Conservation (phyloP, 2,797 vertebrate genomes). For the Chromobotia macracanthus region DNA sequence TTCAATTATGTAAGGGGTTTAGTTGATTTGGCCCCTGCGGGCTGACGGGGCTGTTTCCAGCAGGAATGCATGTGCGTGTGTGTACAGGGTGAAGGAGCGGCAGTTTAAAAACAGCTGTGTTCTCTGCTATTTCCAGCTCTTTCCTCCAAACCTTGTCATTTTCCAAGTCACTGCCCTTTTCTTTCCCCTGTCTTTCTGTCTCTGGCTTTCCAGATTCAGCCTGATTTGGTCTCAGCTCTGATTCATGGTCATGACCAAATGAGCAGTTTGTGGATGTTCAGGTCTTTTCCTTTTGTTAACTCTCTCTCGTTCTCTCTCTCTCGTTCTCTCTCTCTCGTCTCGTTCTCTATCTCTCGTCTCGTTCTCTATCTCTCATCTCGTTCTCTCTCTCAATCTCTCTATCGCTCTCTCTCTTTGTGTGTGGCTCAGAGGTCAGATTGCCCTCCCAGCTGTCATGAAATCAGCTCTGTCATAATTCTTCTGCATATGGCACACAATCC, state of each 20-base stretch:
- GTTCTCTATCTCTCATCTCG: neutral
- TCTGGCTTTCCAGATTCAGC: conserved; percentile 7
- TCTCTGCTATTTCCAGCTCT: conserved; percentile 74
- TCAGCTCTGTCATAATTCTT: conserved; percentile 31
- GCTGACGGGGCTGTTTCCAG: conserved; percentile 2
- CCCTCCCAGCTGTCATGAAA: conserved; percentile 52
- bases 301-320: neutral
- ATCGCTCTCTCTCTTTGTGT: neutral
- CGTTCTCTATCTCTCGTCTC: neutral
- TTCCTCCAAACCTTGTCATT: conserved; percentile 77
- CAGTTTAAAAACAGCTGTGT: conserved; percentile 67
- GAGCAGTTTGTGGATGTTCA: conserved; percentile 20
- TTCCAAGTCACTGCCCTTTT: conserved; percentile 73
- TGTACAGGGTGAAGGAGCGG: neutral
- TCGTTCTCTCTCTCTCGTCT: conserved; percentile 24
- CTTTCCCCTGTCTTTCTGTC: conserved; percentile 38
- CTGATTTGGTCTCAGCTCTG: conserved; percentile 14
- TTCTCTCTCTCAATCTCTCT: neutral
- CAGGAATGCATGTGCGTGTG: conserved; percentile 23
- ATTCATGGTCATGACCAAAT: conserved; percentile 42
- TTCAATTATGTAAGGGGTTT: conserved; percentile 7
- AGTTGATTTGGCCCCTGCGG: conserved; percentile 62
- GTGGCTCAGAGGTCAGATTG: conserved; percentile 28
- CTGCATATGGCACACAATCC: conserved; percentile 40
- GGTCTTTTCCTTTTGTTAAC: conserved; percentile 18